Base-by-base conservation (phyloP, 1,140 invertebrate species). In the Diuraphis noxia region DNA sequence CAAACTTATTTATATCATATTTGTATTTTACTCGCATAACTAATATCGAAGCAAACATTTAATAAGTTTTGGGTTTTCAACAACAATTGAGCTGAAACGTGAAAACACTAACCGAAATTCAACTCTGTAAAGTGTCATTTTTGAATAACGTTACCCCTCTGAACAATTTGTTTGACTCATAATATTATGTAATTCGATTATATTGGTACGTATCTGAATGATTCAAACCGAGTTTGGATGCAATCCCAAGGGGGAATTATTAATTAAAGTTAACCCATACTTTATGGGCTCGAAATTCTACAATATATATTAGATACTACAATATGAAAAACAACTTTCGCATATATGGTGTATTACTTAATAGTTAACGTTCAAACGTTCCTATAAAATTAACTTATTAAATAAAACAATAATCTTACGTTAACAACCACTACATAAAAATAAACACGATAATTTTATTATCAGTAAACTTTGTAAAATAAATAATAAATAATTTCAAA, bases 111-210 rank as follows among this genome's bases (percentile, higher is more conserved):
- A 88, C 86, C 49, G 10, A 88, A 56, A 88, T 56, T 88, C 86
- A 88, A 88, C 86, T 56, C 86, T 56, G 30, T 89, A 36, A 90
- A 90, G 56, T 90, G 88, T 90, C 88, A 90, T 90, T 90, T 90
- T 90, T 90, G 41, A 90, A 72, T 77, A 79, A 79, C 72, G 56
- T 89, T 89, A 77, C 88, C 88, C 88, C 46, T 90, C 88, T 36
- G 87, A 79, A 79, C 88, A 72, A 90, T 90, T 79, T 79, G 88
- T 90, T 90, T 90, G 87, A 88, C 63, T 88, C 63, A 41, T 41
- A 88, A 88, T 43, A 43, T 77, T 43, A 36, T 79, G 41, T 90
- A 90, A 90, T 90, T 90, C 43, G 88, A 90, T 90, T 90, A 43
- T 90, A 77, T 79, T 90, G 40, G 88, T 79, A 46, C 88, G 43